phyloP scores from a whole-genome alignment of 1,140 invertebrate genomes.

The Caenorhabditis tropicalis region DNA sequence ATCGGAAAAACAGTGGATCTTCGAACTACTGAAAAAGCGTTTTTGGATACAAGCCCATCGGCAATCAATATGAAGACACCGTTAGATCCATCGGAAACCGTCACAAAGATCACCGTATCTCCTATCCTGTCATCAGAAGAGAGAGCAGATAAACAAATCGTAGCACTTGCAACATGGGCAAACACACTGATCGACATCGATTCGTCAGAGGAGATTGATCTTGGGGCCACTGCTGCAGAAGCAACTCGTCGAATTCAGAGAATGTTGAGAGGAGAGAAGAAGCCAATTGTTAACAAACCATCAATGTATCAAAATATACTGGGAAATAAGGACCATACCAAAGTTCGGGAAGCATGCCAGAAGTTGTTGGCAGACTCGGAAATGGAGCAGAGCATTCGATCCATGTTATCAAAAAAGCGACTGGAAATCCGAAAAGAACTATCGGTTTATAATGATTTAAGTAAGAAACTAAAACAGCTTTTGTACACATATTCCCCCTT shows the following conservation, averaged over 20 bases:
- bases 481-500: neutral
- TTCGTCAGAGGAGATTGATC: neutral
- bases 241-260: neutral
- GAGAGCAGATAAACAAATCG: neutral
- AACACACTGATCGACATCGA: neutral
- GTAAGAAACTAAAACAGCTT: neutral
- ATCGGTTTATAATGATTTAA: neutral
- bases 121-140: constrained; percentile 6
- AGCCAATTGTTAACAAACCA: neutral
- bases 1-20: neutral
- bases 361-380: constrained; percentile 1
- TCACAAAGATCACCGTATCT: neutral
- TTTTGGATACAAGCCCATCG: neutral
- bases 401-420: neutral
- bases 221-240: neutral
- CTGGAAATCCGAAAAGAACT: neutral
- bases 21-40: neutral
- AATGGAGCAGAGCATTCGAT: neutral
- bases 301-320: neutral
- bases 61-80: neutral
- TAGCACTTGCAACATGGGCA: constrained; percentile 12
- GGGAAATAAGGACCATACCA: neutral
- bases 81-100: neutral
- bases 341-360: neutral
- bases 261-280: neutral